Conservation (phyloP, 2,113 vertebrate genomes). For the Cebidichthys violaceus region DNA sequence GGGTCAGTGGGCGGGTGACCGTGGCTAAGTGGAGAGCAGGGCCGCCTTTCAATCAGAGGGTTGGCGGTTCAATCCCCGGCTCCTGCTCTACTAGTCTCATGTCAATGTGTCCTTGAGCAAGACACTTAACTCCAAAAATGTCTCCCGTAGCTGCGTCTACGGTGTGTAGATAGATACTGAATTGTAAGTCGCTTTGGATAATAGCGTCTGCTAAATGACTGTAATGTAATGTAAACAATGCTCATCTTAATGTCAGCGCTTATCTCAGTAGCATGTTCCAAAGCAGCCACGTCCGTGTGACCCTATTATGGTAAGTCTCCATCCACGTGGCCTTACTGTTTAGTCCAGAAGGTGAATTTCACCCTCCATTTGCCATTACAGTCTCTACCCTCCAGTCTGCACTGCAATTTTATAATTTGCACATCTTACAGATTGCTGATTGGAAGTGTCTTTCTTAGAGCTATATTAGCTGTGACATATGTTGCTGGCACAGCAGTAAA, state of each 20-base stretch:
- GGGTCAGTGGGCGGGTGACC: constrained; percentile 53
- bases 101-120: too few species aligned
- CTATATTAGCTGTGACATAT: constrained; percentile 56
- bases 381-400: constrained; percentile 39
- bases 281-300: constrained; percentile 40
- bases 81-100: too few species aligned
- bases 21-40: too few species aligned
- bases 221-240: constrained; percentile 64
- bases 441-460: constrained; percentile 54
- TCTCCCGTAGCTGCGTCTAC: too few species aligned
- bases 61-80: too few species aligned
- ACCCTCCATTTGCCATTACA: constrained; percentile 66
- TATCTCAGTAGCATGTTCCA: constrained; percentile 57
- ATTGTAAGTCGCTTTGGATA: too few species aligned
- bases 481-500: constrained; percentile 68
- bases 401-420: constrained; percentile 56
- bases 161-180: too few species aligned
- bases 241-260: constrained; percentile 66
- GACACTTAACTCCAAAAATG: too few species aligned
- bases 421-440: constrained; percentile 57
- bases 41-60: too few species aligned
- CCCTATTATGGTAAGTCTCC: constrained; percentile 55
- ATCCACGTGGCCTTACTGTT: constrained; percentile 41
- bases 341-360: constrained; percentile 72
- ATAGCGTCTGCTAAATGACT: too few species aligned